Base-by-base conservation (phyloP, 2,888 invertebrate genomes). In the Resseliella maxima region DNA sequence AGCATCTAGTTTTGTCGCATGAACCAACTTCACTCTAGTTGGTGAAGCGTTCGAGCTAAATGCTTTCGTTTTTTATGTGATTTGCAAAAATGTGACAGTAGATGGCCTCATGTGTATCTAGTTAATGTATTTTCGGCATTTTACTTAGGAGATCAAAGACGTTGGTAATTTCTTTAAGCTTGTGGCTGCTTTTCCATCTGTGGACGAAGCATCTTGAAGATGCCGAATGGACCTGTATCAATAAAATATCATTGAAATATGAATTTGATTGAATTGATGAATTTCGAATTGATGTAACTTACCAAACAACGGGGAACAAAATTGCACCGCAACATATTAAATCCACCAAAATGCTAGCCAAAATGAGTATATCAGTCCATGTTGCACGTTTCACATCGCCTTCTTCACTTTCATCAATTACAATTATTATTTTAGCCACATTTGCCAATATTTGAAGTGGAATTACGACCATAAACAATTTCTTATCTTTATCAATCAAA, bases 301-400 rank as follows among this genome's bases (percentile, higher is more conserved):
- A 95, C 99, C 99, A 99, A 0, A 99, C 97, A 86, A 99, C 98
- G 0, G 99, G 99, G 89, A 99, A 97, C 88, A 99, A 92, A 89
- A 99, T 98, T 87, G 98, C 97, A 46, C 97, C 97, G 90, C 99
- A 99, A 90, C 99, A 99, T 38, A 99, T 92, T 87, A 99, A 92
- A 92, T 99, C 99, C 0, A 99, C 96, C 45, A 98, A 92, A n/a
- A n/a, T n/a, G n/a, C n/a, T n/a, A n/a, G n/a, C n/a, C n/a, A n/a
- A n/a, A 88, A 97, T 96, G 90, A 99, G 97, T 50, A 98, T 94
- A 89, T 97, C 95, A 85, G 96, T 94, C 98, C 98, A 99, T 0
- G 96, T 95, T 88, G 95, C 94, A 90, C 98, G 96, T 88, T 97
- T 96, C 0, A 95, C 94, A 86, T 97, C 96, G 0, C 98, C 98